Evolutionary conservation across 2,113 vertebrate genomes (phyloP), one percentile per base, ranked within the genome.

Genomic region (Ochotona curzoniae): DNA sequence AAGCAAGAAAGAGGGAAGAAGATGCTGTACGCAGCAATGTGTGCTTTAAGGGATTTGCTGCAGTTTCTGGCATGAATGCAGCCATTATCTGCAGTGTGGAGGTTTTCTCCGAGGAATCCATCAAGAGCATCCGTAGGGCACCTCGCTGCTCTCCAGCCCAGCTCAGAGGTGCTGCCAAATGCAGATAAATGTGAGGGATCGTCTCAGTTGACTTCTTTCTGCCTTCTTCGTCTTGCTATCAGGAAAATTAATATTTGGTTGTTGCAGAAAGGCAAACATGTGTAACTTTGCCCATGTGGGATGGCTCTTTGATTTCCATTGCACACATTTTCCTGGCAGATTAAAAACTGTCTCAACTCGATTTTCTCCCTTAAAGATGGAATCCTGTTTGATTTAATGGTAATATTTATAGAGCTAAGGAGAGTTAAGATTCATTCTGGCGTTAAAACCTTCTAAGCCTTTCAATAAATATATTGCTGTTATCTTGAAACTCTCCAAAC

Each of bases 181-280:
- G n/a, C 76, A 94, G 74, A 83, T 86, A 73, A 85, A 91, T 83
- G 94, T 57, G 3, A 13, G 28, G 38, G n/a, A 11, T 47, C n/a
- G 88, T 92, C n/a, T 76, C 49, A 32, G 73, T 75, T 63, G 73
- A 73, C 47, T 74, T 8, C 70, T 66, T 83, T 54, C 10, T 44
- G 69, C 61, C 75, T 93, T 70, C 60, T 73, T 87, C 18, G 94
- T 88, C 81, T 95, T 7, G 0, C 76, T 32, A 73, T 81, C 87
- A 92, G 61, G 92, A 75, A 87, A 94, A 94, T 93, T 82, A 93
- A 67, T 93, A 86, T 94, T 96, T 94, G 70, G 84, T 73, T 95
- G 83, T 30, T 25, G 74, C 90, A 57, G 63, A 57, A 86, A 90
- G 79, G 70, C 66, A 79, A 69, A 73, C 84, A 93, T 71, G 47